These are phyloP conservation scores for Brachypalpus laphriformis DNA, from an alignment of 2,888 invertebrate species.

Conservation along the genomic window DNA sequence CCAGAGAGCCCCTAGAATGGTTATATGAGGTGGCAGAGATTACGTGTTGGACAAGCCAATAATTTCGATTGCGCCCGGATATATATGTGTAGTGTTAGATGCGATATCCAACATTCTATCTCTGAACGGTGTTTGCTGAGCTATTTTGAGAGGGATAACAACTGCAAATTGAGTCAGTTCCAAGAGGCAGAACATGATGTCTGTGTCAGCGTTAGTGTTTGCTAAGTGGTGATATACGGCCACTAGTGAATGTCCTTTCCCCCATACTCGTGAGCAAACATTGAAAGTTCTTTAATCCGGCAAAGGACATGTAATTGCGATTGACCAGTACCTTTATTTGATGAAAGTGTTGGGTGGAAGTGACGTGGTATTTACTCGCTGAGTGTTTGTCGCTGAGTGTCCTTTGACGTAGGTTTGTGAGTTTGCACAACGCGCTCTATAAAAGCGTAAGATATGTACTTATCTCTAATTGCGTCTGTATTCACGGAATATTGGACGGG, in stretches of 20 bases:
- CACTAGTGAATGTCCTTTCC: background rate
- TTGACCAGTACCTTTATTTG: slow-evolving; percentile 36
- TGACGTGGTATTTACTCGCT: background rate
- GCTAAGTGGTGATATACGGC: slow-evolving; percentile 15
- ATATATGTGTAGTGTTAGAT: slow-evolving; percentile 21
- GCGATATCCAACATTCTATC: slow-evolving; percentile 20
- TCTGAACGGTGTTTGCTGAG: slow-evolving; percentile 46
- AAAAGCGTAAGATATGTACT: slow-evolving; percentile 5
- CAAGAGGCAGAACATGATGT: slow-evolving; percentile 2
- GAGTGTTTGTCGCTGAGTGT: slow-evolving; percentile 1
- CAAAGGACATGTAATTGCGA: slow-evolving; percentile 34
- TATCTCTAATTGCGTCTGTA: slow-evolving; percentile 16
- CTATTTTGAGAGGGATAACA: slow-evolving; percentile 39
- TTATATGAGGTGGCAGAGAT: slow-evolving; percentile 28
- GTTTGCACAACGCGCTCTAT: background rate
- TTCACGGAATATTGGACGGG: background rate
- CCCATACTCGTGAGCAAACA: background rate
- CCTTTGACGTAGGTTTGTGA: slow-evolving; percentile 19
- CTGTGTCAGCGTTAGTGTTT: slow-evolving; percentile 33
- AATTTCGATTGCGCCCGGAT: slow-evolving; percentile 42
- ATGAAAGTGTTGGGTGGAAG: background rate
- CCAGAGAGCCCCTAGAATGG: slow-evolving; percentile 5
- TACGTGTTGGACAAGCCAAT: slow-evolving; percentile 51
- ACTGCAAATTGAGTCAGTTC: slow-evolving; percentile 42
- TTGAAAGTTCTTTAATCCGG: slow-evolving; percentile 27